These are phyloP conservation scores for Epinephelus lanceolatus DNA, from an alignment of 2,113 vertebrate genomes.

Conservation along the genomic window DNA sequence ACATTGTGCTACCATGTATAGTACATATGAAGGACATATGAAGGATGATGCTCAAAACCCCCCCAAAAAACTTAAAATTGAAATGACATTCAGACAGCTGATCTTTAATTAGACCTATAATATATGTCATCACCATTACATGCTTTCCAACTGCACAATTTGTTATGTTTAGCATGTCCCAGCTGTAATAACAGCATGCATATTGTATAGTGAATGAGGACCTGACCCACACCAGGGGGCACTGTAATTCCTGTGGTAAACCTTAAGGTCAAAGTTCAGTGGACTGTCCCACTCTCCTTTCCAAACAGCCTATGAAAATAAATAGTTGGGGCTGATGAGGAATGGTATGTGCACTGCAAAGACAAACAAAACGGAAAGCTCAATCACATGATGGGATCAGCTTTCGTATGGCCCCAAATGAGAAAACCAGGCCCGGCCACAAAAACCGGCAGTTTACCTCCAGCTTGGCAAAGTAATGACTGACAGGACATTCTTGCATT, in stretches of 20 bases:
- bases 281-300: constrained; percentile 52
- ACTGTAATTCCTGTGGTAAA: constrained; percentile 49
- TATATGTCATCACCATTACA: neutral
- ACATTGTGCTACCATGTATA: neutral
- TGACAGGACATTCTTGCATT: constrained; percentile 76
- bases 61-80: neutral
- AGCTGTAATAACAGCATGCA: neutral
- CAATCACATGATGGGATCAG: constrained; percentile 73
- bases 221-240: constrained; percentile 31
- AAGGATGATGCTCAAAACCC: neutral
- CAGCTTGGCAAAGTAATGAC: constrained; percentile 72
- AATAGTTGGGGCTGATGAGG: constrained; percentile 74
- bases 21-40: neutral
- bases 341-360: constrained; percentile 71
- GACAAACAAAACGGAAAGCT: constrained; percentile 79
- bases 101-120: neutral
- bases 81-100: neutral
- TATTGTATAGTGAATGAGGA: constrained; percentile 5
- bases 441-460: constrained; percentile 65
- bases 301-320: constrained; percentile 77
- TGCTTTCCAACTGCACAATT: neutral
- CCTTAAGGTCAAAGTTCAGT: constrained; percentile 40
- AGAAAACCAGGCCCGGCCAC: constrained; percentile 79
- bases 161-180: neutral
- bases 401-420: constrained; percentile 75